phyloP scores from a whole-genome alignment of 2,888 invertebrate genomes.

The Rhagonycha fulva region DNA sequence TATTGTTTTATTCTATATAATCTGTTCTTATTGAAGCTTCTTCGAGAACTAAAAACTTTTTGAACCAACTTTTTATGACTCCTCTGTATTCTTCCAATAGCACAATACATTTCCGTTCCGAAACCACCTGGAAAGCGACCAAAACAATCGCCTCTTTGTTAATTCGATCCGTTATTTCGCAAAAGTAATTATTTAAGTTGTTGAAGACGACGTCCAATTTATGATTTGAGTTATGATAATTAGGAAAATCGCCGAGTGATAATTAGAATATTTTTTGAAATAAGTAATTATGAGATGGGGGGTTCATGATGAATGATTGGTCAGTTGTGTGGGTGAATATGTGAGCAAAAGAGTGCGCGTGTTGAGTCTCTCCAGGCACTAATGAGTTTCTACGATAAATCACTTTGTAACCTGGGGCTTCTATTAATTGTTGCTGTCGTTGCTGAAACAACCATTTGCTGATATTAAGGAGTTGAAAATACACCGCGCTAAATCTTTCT shows the following conservation, averaged over 20 bases:
- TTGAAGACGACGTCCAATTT: not conserved
- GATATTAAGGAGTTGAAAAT: slow-evolving; percentile 39
- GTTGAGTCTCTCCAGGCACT: slow-evolving; percentile 47
- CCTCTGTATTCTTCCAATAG: too few relatives aligned
- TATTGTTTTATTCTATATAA: too few relatives aligned
- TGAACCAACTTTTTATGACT: too few relatives aligned
- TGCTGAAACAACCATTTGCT: slow-evolving; percentile 43
- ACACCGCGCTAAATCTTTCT: slow-evolving; percentile 34
- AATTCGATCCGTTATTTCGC: not conserved
- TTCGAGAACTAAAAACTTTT: too few relatives aligned
- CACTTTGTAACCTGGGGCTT: slow-evolving; percentile 44
- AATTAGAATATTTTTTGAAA: slow-evolving; percentile 10
- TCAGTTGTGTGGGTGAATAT: slow-evolving; percentile 35
- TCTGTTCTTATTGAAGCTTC: too few relatives aligned
- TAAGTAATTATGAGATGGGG: slow-evolving; percentile 39
- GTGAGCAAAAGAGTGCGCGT: slow-evolving; percentile 36
- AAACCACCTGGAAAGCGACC: not conserved
- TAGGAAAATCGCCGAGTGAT: not conserved
- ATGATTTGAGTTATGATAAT: slow-evolving; percentile 3
- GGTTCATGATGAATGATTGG: slow-evolving; percentile 39
- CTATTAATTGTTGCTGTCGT: slow-evolving; percentile 51
- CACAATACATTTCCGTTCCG: not conserved
- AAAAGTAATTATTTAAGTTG: not conserved
- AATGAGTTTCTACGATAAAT: slow-evolving; percentile 51
- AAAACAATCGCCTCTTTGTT: not conserved